Conservation (phyloP, 2,797 vertebrate genomes). For the Cynopterus sphinx region DNA sequence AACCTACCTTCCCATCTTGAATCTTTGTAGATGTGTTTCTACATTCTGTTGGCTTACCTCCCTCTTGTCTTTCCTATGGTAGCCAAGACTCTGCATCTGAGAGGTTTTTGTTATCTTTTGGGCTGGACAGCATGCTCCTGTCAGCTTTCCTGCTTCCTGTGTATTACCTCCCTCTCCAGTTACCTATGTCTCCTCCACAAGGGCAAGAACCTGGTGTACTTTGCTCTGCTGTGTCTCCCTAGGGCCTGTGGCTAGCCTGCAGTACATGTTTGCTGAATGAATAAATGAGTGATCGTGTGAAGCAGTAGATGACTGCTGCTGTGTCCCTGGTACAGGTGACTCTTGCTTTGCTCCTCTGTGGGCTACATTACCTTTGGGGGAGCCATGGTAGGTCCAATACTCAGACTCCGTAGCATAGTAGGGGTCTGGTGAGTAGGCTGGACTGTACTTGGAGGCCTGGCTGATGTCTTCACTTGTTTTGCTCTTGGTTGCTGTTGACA, state of each 20-base stretch:
- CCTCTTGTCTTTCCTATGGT: background rate
- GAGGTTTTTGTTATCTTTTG: background rate
- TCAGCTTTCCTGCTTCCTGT: background rate
- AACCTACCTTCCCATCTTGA: fast-evolving
- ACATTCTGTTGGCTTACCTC: background rate
- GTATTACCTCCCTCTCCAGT: background rate
- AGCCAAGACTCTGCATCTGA: background rate
- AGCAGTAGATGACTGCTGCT: background rate
- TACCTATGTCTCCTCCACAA: background rate
- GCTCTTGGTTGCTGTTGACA: slow-evolving; percentile 89
- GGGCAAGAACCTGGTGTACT: background rate
- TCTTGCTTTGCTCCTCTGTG: background rate
- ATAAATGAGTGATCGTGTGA: background rate
- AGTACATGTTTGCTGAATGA: background rate
- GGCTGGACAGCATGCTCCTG: background rate
- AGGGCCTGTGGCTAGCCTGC: background rate
- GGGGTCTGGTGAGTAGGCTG: slow-evolving; percentile 91
- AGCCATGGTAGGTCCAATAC: slow-evolving; percentile 93
- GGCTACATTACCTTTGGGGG: slow-evolving; percentile 91
- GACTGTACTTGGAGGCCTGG: slow-evolving; percentile 90
- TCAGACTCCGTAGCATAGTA: slow-evolving; percentile 94
- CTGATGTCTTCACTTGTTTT: slow-evolving; percentile 95
- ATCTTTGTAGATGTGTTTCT: background rate
- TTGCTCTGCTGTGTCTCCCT: background rate
- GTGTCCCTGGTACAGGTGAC: background rate